Conservation (phyloP, 1,140 invertebrate species). For the Amphibalanus amphitrite region DNA sequence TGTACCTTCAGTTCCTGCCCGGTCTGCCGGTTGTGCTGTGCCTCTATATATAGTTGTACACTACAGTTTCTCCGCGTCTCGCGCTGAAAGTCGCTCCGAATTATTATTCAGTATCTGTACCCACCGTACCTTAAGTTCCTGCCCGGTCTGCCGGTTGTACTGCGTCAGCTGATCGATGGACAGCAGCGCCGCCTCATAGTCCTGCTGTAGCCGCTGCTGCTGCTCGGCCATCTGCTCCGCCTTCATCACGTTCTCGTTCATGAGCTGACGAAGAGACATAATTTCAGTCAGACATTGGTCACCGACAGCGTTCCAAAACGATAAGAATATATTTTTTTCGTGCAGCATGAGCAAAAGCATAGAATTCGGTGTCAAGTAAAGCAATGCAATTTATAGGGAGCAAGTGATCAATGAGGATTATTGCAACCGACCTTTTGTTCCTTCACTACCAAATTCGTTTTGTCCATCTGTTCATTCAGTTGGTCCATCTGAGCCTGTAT, state of each 20-base stretch:
- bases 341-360: too few relatives aligned
- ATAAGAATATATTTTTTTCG: too few relatives aligned
- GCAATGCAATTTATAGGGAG: too few relatives aligned
- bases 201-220: constrained; percentile 1
- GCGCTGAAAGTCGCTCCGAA: not conserved
- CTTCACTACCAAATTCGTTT: not conserved
- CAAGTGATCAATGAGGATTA: too few relatives aligned
- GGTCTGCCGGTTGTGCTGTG: not conserved
- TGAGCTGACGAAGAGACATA: too few relatives aligned
- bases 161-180: not conserved
- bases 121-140: not conserved
- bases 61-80: not conserved
- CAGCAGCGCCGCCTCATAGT: not conserved
- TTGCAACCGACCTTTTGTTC: not conserved
- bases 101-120: too few relatives aligned
- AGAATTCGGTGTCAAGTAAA: too few relatives aligned
- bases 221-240: constrained; percentile 8
- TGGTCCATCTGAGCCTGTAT: not conserved
- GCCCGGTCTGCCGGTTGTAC: not conserved
- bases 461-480: not conserved
- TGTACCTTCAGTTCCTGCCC: not conserved
- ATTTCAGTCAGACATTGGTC: too few relatives aligned
- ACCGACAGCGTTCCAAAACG: too few relatives aligned
- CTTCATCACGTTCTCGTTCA: constrained; percentile 1
- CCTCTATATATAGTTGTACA: too few relatives aligned